Evolutionary conservation across 2,888 invertebrate species (phyloP).

Genomic region (Platycnemis pennipes): DNA sequence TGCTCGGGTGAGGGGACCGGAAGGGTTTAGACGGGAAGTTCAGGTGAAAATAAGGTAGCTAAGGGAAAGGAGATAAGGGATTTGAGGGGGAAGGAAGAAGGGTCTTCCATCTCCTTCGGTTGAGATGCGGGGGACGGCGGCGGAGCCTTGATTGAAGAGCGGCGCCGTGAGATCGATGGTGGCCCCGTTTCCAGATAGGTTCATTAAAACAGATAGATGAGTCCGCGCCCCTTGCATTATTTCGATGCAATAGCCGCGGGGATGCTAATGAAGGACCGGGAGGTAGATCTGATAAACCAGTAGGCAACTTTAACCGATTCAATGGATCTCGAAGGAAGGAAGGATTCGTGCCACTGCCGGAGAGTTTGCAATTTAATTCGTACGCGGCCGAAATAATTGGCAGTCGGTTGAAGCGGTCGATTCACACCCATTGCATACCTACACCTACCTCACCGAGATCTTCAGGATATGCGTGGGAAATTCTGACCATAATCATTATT

Average conservation of each 20-base stretch:
- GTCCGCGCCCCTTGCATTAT: background rate
- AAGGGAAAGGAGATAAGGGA: conserved; percentile 20
- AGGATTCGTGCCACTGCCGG: background rate
- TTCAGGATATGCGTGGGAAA: too few species aligned
- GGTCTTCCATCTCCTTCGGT: background rate
- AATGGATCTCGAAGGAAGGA: background rate
- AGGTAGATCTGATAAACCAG: conserved; percentile 2
- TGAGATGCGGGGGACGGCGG: background rate
- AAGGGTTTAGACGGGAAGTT: background rate
- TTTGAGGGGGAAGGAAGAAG: background rate
- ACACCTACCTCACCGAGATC: too few species aligned
- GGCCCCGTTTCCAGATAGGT: background rate
- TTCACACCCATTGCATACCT: too few species aligned
- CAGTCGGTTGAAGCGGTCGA: background rate
- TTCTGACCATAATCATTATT: too few species aligned
- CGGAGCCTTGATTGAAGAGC: conserved; percentile 1
- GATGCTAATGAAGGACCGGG: background rate
- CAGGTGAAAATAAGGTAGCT: conserved; percentile 23
- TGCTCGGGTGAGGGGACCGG: background rate
- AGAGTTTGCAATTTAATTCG: background rate
- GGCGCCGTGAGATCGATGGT: conserved; percentile 1
- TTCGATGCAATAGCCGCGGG: conserved; percentile 10
- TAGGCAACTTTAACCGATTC: background rate
- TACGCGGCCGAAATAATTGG: background rate
- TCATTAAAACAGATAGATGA: conserved; percentile 28